Evolutionary conservation across 2,797 vertebrate genomes (phyloP).

Genomic region (Leptatherina wallacei): DNA sequence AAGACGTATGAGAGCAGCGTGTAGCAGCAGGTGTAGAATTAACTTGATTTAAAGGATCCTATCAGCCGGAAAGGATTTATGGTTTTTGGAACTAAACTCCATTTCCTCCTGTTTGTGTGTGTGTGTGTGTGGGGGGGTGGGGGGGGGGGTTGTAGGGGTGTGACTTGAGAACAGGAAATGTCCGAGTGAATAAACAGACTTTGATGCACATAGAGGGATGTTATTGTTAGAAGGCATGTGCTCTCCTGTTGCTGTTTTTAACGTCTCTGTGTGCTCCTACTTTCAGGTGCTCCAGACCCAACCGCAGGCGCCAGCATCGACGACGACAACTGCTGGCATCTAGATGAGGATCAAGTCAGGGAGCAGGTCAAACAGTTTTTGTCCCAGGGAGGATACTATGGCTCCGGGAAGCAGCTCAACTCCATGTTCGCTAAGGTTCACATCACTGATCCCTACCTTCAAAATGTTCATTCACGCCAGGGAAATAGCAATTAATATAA

Average conservation of each 20-base stretch:
- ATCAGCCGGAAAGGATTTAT: not conserved
- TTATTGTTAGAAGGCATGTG: constrained; percentile 4
- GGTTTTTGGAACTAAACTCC: constrained; percentile 1
- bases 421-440: constrained; percentile 92
- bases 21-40: not conserved
- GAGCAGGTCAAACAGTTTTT: constrained; percentile 98
- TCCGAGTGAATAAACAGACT: constrained; percentile 25
- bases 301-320: constrained; percentile 97
- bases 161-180: constrained; percentile 27
- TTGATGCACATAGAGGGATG: constrained; percentile 28
- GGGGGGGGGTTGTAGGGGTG: not conserved
- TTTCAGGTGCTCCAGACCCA: constrained; percentile 93
- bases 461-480: not conserved
- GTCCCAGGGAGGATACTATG: constrained; percentile 96
- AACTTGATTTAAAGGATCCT: not conserved
- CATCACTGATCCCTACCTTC: not conserved
- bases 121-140: no score
- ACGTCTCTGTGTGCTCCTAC: constrained; percentile 9
- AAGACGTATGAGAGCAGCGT: constrained; percentile 7
- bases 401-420: constrained; percentile 98
- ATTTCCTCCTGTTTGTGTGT: constrained; percentile 26
- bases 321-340: constrained; percentile 98
- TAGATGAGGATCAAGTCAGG: constrained; percentile 96
- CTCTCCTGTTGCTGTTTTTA: not conserved
- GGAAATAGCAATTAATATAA: not conserved